phyloP scores from a whole-genome alignment of 2,113 vertebrate species.

The Alligator sinensis region DNA sequence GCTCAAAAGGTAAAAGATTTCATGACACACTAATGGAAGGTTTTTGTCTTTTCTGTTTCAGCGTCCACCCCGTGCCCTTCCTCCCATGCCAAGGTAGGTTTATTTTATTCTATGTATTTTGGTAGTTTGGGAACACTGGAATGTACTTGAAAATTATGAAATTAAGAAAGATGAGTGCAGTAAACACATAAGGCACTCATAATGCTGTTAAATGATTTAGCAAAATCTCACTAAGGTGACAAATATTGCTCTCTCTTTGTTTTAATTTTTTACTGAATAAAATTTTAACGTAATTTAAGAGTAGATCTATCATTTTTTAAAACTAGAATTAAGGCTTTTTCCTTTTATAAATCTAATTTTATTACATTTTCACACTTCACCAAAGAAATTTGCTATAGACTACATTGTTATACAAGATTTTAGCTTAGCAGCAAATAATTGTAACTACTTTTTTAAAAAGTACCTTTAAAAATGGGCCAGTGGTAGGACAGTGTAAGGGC shows the following conservation, averaged over 20 bases:
- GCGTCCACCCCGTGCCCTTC: conserved; percentile 88
- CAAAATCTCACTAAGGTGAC: background rate
- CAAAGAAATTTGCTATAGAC: background rate
- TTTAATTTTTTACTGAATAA: background rate
- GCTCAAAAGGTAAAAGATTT: background rate
- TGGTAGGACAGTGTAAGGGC: background rate
- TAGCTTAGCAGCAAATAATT: background rate
- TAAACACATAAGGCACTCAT: background rate
- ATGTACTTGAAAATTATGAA: background rate
- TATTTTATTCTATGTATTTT: background rate
- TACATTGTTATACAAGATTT: background rate
- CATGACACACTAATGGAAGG: background rate
- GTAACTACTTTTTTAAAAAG: background rate
- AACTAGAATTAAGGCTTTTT: background rate
- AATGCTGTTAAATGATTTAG: background rate
- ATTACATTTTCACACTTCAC: background rate
- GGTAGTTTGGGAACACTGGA: background rate
- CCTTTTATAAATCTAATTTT: background rate
- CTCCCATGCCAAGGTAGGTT: conserved; percentile 89
- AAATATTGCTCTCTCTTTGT: background rate
- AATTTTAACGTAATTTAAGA: background rate
- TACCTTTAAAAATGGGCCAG: background rate
- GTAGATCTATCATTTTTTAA: background rate
- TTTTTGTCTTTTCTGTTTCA: conserved; percentile 63
- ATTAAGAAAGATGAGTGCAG: background rate